phyloP scores from a whole-genome alignment of 2,113 vertebrate genomes.

The Brachypodius melanocephalos region DNA sequence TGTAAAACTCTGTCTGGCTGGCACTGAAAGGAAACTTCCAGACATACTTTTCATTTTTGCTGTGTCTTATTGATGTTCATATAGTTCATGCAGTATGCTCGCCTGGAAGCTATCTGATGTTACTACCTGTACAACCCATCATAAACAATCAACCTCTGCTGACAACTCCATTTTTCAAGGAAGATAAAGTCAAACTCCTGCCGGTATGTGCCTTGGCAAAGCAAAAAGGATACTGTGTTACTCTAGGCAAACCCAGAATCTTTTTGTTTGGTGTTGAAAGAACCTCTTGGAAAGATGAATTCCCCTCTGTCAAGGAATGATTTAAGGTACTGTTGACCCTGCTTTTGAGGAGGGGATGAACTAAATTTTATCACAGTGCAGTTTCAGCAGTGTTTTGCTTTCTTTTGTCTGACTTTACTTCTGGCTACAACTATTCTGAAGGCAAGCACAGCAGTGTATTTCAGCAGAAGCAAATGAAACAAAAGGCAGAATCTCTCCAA shows the following conservation, averaged over 20 bases:
- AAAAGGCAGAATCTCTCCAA: background rate
- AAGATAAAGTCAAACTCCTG: conserved; percentile 26
- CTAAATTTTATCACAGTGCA: background rate
- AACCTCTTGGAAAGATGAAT: background rate
- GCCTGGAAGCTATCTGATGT: conserved; percentile 45
- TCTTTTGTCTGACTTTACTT: background rate
- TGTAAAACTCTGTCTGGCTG: background rate
- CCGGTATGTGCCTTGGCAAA: background rate
- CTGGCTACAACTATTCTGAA: background rate
- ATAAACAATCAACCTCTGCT: conserved; percentile 43
- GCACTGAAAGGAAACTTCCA: conserved; percentile 25
- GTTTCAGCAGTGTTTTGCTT: background rate
- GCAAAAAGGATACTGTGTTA: background rate
- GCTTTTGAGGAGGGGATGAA: background rate
- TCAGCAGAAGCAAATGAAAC: background rate
- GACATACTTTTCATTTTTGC: conserved; percentile 19
- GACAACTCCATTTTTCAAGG: conserved; percentile 37
- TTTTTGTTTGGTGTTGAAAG: background rate
- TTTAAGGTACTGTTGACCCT: background rate
- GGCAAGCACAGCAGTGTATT: background rate
- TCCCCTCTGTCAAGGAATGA: background rate
- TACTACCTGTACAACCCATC: conserved; percentile 42
- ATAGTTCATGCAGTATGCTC: conserved; percentile 3
- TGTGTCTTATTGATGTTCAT: conserved; percentile 22
- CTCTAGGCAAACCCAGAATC: background rate